Conservation (phyloP, 2,888 invertebrate genomes). For the Rapana venosa region DNA sequence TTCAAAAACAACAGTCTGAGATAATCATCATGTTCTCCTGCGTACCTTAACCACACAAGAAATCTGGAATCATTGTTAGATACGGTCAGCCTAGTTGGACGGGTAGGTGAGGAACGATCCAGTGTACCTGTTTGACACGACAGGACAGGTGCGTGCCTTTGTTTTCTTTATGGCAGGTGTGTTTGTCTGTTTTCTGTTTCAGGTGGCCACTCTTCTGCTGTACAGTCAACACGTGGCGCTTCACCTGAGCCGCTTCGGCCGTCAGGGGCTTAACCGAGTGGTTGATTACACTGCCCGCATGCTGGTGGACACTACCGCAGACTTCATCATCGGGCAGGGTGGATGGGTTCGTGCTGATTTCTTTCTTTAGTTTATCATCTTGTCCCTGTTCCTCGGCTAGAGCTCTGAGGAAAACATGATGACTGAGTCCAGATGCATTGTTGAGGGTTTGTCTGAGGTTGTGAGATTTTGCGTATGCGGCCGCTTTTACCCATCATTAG, state of each 20-base stretch:
- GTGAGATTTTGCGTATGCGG: no score
- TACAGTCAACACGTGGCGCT: constrained; percentile 64
- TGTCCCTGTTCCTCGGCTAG: no score
- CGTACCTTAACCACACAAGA: no score
- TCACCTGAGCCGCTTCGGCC: constrained; percentile 57
- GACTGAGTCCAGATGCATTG: neutral
- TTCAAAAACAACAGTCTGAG: no score
- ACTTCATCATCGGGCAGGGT: constrained; percentile 67
- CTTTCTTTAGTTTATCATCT: neutral
- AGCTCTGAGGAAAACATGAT: no score
- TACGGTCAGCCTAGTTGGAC: no score
- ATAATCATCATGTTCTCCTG: no score
- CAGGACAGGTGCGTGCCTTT: neutral
- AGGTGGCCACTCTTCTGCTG: constrained; percentile 66
- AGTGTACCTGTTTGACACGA: no score
- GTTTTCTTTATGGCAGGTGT: neutral
- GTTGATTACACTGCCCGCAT: constrained; percentile 62
- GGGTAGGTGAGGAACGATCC: no score
- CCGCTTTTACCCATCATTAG: no score
- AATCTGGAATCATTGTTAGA: no score
- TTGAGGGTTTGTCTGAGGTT: neutral
- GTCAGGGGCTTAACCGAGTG: constrained; percentile 55
- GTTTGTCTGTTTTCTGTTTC: neutral
- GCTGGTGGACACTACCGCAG: constrained; percentile 64
- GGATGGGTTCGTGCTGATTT: constrained; percentile 63